Evolutionary conservation across 2,113 vertebrate genomes (phyloP).

Genomic region (Tor tambroides): DNA sequence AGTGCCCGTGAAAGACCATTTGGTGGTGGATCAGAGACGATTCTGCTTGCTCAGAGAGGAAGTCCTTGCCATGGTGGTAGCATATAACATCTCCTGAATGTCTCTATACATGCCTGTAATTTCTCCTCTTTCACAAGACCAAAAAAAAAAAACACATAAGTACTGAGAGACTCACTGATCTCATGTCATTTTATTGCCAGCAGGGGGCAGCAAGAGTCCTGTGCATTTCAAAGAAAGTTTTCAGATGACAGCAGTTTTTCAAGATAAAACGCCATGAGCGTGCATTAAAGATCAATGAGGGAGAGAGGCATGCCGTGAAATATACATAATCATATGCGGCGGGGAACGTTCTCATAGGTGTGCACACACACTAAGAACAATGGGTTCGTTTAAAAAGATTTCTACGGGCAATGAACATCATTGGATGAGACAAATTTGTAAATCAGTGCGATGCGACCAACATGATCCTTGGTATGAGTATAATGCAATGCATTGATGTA

Average conservation of each 20-base stretch:
- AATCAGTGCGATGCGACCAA: background rate
- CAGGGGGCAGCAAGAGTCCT: slow-evolving; percentile 80
- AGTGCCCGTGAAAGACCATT: slow-evolving; percentile 83
- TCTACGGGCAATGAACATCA: slow-evolving; percentile 5
- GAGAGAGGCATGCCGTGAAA: slow-evolving; percentile 68
- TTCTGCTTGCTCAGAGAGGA: slow-evolving; percentile 73
- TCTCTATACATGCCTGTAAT: slow-evolving; percentile 79
- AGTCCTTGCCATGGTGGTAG: slow-evolving; percentile 74
- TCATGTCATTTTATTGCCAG: slow-evolving; percentile 63
- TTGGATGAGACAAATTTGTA: slow-evolving; percentile 37
- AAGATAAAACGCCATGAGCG: slow-evolving; percentile 65
- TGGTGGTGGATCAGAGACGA: slow-evolving; percentile 80
- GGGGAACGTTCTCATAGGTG: slow-evolving; percentile 56
- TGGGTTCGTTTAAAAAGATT: background rate
- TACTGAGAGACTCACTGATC: background rate
- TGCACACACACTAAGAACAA: slow-evolving; percentile 1
- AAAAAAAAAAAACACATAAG: background rate
- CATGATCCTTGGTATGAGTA: background rate
- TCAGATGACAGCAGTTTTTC: slow-evolving; percentile 74
- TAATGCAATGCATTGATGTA: background rate
- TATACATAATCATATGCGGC: slow-evolving; percentile 71
- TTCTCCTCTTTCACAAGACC: slow-evolving; percentile 80
- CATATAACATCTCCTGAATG: slow-evolving; percentile 84
- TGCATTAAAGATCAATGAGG: slow-evolving; percentile 75
- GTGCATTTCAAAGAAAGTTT: slow-evolving; percentile 63